Conservation (phyloP, 2,113 vertebrate genomes). For the Neogale vison region DNA sequence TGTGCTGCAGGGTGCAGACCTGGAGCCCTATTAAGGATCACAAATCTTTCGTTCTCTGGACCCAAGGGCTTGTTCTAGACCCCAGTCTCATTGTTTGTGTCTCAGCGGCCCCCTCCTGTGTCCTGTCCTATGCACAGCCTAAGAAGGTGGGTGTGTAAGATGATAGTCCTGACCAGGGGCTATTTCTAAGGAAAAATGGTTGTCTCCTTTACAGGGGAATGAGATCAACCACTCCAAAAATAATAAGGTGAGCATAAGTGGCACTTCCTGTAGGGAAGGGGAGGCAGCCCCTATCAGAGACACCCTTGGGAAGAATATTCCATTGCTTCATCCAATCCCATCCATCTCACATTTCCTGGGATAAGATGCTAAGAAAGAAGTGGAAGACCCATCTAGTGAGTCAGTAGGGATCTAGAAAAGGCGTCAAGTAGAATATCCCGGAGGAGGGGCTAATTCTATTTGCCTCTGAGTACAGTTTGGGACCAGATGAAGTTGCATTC, state of each 20-base stretch:
- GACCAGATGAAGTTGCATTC: background rate
- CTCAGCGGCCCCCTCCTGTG: background rate
- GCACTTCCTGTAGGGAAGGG: accelerated
- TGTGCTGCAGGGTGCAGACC: too few species aligned
- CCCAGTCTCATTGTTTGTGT: too few species aligned
- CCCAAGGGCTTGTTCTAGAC: too few species aligned
- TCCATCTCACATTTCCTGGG: background rate
- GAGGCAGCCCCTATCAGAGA: background rate
- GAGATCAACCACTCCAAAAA: constrained; percentile 92
- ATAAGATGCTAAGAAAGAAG: background rate
- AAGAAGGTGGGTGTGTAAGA: accelerated
- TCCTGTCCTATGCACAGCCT: accelerated
- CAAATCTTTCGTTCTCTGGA: too few species aligned
- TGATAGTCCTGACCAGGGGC: accelerated
- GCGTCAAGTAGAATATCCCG: background rate
- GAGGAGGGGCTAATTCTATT: background rate
- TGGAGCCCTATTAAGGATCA: too few species aligned
- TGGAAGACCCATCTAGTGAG: background rate
- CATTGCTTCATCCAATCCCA: background rate
- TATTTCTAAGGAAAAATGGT: background rate
- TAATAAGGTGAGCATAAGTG: constrained; percentile 87
- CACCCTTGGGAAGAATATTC: accelerated
- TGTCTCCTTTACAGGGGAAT: constrained; percentile 78
- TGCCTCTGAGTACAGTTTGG: background rate
- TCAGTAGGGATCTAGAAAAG: accelerated